Evolutionary conservation across 1,140 invertebrate genomes (phyloP).

Genomic region (Neelides sp.): DNA sequence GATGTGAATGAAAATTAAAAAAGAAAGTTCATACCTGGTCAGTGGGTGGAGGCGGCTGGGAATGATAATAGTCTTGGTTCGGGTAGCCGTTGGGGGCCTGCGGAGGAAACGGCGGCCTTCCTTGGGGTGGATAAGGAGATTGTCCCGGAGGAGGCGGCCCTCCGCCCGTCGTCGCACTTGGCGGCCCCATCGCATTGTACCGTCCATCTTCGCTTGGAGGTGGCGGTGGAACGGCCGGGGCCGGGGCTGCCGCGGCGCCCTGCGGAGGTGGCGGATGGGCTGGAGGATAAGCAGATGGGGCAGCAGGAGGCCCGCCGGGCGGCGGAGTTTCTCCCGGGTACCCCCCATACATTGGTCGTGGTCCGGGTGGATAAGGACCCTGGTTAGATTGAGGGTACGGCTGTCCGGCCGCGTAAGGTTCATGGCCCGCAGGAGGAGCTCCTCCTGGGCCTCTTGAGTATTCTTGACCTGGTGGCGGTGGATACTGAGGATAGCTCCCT

Average conservation of each 20-base stretch:
- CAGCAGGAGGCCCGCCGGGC: constrained; percentile 6
- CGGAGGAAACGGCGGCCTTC: constrained; percentile 24
- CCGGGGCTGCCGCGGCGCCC: constrained; percentile 35
- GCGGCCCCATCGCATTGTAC: constrained; percentile 18
- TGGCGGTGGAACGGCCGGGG: constrained; percentile 35
- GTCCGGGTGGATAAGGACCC: constrained; percentile 10
- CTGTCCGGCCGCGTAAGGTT: not conserved
- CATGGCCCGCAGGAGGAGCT: constrained; percentile 3
- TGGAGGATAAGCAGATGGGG: constrained; percentile 14
- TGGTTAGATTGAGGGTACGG: not conserved
- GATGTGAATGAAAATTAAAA: not conserved
- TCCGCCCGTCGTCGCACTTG: constrained; percentile 13
- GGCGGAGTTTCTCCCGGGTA: constrained; percentile 8
- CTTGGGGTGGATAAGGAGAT: constrained; percentile 26
- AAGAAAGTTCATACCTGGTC: constrained; percentile 16
- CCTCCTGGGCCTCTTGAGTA: constrained; percentile 16
- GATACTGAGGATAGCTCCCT: constrained; percentile 41
- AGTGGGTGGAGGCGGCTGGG: constrained; percentile 20
- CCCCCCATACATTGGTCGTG: constrained; percentile 18
- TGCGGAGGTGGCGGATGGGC: constrained; percentile 3
- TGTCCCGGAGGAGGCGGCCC: constrained; percentile 12
- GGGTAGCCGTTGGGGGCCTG: constrained; percentile 29
- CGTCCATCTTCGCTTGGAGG: constrained; percentile 38
- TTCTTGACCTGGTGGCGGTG: constrained; percentile 29
- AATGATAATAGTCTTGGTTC: constrained; percentile 23